Conservation (phyloP, 2,113 vertebrate species). For the Sturnira hondurensis region DNA sequence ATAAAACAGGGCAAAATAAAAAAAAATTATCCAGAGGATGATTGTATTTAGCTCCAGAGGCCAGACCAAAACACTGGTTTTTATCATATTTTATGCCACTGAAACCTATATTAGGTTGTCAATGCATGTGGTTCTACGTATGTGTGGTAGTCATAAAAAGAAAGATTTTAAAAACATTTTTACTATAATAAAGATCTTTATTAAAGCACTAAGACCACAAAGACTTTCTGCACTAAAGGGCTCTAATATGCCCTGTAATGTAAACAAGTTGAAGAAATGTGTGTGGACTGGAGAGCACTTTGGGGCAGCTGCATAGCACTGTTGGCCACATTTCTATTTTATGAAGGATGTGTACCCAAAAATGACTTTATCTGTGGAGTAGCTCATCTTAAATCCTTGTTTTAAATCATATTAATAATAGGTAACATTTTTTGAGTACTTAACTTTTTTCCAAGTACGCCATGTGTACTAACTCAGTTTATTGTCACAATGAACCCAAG, state of each 20-base stretch:
- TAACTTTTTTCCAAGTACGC: background rate
- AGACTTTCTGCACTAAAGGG: background rate
- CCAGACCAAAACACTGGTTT: background rate
- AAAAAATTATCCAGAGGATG: background rate
- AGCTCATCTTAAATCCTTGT: background rate
- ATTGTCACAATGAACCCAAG: background rate
- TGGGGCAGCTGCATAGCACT: background rate
- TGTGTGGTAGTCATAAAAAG: background rate
- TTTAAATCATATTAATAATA: background rate
- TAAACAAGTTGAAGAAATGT: background rate
- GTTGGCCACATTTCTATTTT: background rate
- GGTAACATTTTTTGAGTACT: background rate
- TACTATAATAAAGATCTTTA: background rate
- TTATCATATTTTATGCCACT: background rate
- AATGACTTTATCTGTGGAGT: background rate
- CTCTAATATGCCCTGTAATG: background rate
- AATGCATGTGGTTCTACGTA: background rate
- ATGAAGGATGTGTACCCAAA: background rate
- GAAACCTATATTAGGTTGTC: slow-evolving; percentile 21
- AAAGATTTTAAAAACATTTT: background rate
- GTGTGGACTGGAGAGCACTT: background rate
- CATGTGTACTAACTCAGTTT: background rate
- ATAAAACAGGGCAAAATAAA: background rate
- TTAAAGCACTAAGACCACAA: background rate
- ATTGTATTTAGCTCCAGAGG: background rate